Evolutionary conservation across 2,797 vertebrate genomes (phyloP).

Genomic region (Meda fulgida): DNA sequence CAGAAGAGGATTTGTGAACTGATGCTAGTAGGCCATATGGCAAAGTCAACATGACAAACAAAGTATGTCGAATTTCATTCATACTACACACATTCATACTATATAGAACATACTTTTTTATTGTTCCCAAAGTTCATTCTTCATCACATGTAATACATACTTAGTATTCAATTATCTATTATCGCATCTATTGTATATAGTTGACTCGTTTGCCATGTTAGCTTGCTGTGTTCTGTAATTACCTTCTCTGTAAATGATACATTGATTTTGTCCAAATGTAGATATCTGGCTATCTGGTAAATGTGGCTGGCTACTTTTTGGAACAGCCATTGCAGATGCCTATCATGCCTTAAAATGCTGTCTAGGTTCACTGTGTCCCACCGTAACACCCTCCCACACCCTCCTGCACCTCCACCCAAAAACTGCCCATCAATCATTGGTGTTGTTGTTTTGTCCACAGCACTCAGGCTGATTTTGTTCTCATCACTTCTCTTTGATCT

Average conservation of each 20-base stretch:
- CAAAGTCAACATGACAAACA: neutral
- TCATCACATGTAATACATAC: neutral
- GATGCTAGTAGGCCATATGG: neutral
- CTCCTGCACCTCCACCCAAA: conserved; percentile 25
- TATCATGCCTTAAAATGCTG: neutral
- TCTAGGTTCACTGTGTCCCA: neutral
- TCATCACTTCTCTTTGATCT: conserved; percentile 42
- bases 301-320: neutral
- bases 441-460: conserved; percentile 23
- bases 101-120: neutral
- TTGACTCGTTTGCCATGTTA: neutral
- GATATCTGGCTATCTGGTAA: neutral
- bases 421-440: conserved; percentile 7
- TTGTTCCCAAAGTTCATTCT: too few relatives aligned
- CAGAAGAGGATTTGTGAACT: neutral
- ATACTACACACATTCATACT: neutral
- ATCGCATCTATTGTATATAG: neutral
- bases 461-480: conserved; percentile 15
- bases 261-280: neutral
- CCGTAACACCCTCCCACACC: neutral
- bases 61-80: neutral
- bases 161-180: neutral
- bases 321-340: neutral
- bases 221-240: neutral
- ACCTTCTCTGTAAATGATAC: neutral